Conservation (phyloP, 1,140 invertebrate genomes). For the Aphelenchoides avenae region DNA sequence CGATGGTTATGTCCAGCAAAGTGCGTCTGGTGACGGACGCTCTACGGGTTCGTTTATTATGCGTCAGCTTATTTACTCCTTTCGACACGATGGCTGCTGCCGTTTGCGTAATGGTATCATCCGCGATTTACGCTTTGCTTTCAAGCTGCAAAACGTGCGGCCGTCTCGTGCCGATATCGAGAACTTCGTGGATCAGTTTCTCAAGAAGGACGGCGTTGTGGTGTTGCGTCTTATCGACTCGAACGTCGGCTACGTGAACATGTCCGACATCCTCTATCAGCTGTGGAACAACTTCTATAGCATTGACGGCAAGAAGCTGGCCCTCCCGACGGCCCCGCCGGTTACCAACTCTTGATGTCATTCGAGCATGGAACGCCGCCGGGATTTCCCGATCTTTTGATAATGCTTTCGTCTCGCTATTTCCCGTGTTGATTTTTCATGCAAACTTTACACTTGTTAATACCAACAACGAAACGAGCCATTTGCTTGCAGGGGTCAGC, state of each 20-base stretch:
- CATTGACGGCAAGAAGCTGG: neutral
- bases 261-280: conserved; percentile 46
- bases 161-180: conserved; percentile 7
- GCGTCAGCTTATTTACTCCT: neutral
- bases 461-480: too few relatives aligned
- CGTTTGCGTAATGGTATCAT: neutral
- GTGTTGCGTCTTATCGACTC: conserved; percentile 41
- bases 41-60: conserved; percentile 14
- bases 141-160: conserved; percentile 28
- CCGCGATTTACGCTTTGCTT: neutral
- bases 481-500: too few relatives aligned
- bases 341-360: too few relatives aligned
- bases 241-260: conserved; percentile 42
- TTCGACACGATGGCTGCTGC: neutral
- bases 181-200: conserved; percentile 30
- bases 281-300: conserved; percentile 23
- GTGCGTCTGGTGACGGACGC: conserved; percentile 33
- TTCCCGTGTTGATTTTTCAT: too few relatives aligned
- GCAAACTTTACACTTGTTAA: too few relatives aligned
- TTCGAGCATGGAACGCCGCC: too few relatives aligned
- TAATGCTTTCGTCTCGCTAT: too few relatives aligned
- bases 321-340: too few relatives aligned
- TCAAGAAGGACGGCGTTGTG: conserved; percentile 37
- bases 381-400: too few relatives aligned
- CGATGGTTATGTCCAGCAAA: conserved; percentile 33